Evolutionary conservation across 2,797 vertebrate species (phyloP).

Genomic region (Catharus ustulatus): DNA sequence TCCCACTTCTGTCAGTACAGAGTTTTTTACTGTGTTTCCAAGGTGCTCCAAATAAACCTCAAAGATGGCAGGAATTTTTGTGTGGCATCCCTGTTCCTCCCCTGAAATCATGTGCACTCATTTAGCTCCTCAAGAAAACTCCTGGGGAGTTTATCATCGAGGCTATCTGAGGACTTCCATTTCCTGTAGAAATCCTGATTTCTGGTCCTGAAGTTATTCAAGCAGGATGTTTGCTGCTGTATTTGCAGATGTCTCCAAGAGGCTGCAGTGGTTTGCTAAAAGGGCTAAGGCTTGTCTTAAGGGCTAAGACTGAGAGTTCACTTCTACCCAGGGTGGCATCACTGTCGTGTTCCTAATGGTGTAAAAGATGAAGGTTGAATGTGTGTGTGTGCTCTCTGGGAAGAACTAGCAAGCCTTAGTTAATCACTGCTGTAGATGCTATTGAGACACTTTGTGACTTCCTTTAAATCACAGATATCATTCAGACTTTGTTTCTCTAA

Average conservation of each 20-base stretch:
- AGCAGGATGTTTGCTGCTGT: not conserved
- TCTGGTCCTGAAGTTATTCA: not conserved
- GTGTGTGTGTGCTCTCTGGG: fast-evolving
- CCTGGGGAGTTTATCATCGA: not conserved
- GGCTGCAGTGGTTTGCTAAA: not conserved
- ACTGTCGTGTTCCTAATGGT: not conserved
- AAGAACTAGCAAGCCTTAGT: not conserved
- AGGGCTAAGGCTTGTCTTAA: not conserved
- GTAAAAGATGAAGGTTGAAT: not conserved
- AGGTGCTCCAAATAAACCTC: not conserved
- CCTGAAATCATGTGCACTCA: not conserved
- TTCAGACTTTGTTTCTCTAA: not conserved
- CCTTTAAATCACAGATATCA: not conserved
- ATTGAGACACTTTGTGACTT: not conserved
- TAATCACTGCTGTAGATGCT: not conserved
- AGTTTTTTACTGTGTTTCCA: not conserved
- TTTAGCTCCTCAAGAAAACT: not conserved
- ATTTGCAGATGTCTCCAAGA: not conserved
- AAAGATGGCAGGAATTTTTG: not conserved
- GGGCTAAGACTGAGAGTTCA: not conserved
- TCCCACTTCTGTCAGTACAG: not conserved
- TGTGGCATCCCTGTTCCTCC: not conserved
- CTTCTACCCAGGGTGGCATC: not conserved
- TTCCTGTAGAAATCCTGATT: not conserved
- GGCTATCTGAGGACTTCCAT: not conserved